Base-by-base conservation (phyloP, 1,140 invertebrate species). In the Calephelis nemesis region DNA sequence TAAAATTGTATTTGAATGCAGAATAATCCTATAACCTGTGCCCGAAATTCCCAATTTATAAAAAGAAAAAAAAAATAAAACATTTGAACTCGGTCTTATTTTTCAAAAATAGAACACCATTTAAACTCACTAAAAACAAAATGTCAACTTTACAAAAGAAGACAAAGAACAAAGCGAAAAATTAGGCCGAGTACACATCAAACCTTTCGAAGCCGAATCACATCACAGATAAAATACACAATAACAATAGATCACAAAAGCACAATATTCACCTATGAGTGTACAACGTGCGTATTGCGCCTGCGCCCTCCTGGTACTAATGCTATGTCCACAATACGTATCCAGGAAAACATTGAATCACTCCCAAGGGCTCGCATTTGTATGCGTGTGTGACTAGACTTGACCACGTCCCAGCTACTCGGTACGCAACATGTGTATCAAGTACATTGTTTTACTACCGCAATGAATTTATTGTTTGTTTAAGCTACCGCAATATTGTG, bases 221-320 rank as follows among this genome's bases (percentile, higher is more conserved):
- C 6, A 58, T 39, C 52, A 54, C 52, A 19, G 15, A 58, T n/a
- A 5, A 7, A 50, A 19, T 19, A 58, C 52, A 58, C 52, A 58
- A 58, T 58, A 58, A 12, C 52, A 54, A 58, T 30, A 58, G 15
- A 30, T 19, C 13, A 52, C 50, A 52, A 52, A 52, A 52, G 8
- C 15, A 58, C 11, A 58, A 58, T 9, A 12, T 58, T 39, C 30
- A 54, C 52, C 52, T 54, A 54, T 54, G 52, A 54, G 30, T 15
- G 52, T 54, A 15, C 19, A 19, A 54, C 52, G 52, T 54, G 52
- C 52, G 52, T 54, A 54, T 39, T 54, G 52, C 52, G 52, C 52
- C 52, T 54, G 52, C 52, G 52, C 52, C 52, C 52, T 54, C 52
- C 52, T 54, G 52, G 15, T 54, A 54, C 52, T 54, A 54, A 54